Conservation (phyloP, 2,113 vertebrate genomes). For the Phaethon lepturus region DNA sequence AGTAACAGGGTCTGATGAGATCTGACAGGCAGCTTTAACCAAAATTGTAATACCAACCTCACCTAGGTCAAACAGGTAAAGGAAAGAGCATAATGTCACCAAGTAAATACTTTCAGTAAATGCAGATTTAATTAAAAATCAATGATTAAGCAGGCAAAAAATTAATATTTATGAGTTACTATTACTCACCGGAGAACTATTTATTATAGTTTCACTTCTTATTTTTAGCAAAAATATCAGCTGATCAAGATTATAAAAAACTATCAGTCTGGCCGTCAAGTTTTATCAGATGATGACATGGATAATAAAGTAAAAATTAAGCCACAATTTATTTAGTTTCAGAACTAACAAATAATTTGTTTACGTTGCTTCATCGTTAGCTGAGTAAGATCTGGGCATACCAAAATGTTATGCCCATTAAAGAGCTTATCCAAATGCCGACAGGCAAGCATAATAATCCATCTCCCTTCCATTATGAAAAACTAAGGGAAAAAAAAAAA, state of each 20-base stretch:
- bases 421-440: constrained; percentile 3
- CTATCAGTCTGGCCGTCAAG: background rate
- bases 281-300: constrained; percentile 49
- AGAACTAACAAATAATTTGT: constrained; percentile 41
- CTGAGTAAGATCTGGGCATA: constrained; percentile 26
- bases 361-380: constrained; percentile 32
- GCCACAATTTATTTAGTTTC: constrained; percentile 21
- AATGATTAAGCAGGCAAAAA: constrained; percentile 13
- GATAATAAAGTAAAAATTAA: constrained; percentile 52
- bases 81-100: background rate
- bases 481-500: background rate
- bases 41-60: background rate
- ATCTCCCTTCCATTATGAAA: background rate
- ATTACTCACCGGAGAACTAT: background rate
- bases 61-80: background rate
- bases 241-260: constrained; percentile 40
- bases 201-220: background rate
- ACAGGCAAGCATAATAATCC: constrained; percentile 1
- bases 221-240: constrained; percentile 54
- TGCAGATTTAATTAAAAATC: constrained; percentile 44
- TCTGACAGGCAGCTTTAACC: background rate
- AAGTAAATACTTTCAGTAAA: constrained; percentile 22
- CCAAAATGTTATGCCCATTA: constrained; percentile 23
- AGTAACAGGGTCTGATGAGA: constrained; percentile 36
- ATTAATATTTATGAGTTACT: constrained; percentile 32